These are phyloP conservation scores for Cygnus olor DNA, from an alignment of 2,797 vertebrate species.

Conservation along the genomic window DNA sequence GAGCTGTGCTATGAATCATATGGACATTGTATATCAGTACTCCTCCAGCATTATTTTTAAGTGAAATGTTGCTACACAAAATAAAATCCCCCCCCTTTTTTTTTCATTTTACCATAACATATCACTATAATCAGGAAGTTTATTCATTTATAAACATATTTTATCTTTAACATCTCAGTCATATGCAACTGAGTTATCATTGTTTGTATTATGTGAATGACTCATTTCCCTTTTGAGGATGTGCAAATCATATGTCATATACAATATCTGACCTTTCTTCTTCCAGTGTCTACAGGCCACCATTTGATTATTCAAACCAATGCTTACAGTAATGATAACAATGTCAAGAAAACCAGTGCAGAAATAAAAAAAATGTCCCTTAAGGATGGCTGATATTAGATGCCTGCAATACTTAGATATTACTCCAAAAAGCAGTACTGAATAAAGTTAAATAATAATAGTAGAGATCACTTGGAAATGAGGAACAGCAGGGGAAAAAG, in stretches of 20 bases:
- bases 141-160: slow-evolving; percentile 80
- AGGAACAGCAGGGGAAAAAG: neutral
- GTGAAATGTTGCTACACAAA: neutral
- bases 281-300: slow-evolving; percentile 57
- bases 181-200: slow-evolving; percentile 77
- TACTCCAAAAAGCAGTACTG: neutral
- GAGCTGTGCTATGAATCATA: neutral
- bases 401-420: slow-evolving; percentile 8
- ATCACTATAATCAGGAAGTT: slow-evolving; percentile 73
- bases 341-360: slow-evolving; percentile 32
- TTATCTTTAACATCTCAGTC: slow-evolving; percentile 81
- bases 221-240: slow-evolving; percentile 79
- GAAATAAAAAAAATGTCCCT: neutral
- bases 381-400: slow-evolving; percentile 16
- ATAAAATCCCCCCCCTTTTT: neutral
- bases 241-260: slow-evolving; percentile 78
- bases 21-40: neutral
- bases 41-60: neutral
- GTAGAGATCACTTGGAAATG: neutral
- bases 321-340: slow-evolving; percentile 39
- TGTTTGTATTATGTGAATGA: slow-evolving; percentile 79
- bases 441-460: slow-evolving; percentile 34
- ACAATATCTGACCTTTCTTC: slow-evolving; percentile 72
- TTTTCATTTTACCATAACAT: slow-evolving; percentile 5
- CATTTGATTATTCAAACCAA: slow-evolving; percentile 65